phyloP scores from a whole-genome alignment of 2,888 invertebrate genomes.

The Lepeophtheirus nordmannii region DNA sequence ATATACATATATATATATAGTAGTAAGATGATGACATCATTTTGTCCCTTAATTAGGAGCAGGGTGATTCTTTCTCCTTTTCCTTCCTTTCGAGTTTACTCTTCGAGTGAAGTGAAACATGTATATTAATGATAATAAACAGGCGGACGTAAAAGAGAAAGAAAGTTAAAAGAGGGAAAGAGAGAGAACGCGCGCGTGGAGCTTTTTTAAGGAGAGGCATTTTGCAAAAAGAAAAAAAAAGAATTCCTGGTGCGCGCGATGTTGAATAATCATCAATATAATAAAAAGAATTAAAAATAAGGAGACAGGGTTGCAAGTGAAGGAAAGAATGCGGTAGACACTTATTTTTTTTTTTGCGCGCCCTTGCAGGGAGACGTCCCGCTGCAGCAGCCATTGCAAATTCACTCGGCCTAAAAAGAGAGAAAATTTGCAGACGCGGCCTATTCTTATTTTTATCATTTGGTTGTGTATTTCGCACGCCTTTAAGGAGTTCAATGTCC shows the following conservation, averaged over 20 bases:
- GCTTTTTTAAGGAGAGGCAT: conserved; percentile 4
- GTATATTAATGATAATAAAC: too few species aligned
- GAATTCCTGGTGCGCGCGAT: background rate
- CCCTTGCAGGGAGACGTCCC: conserved; percentile 2
- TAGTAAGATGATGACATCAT: too few species aligned
- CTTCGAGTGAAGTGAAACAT: too few species aligned
- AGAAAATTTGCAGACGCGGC: conserved; percentile 4
- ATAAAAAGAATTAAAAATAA: background rate
- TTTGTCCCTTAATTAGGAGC: too few species aligned
- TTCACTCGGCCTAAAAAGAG: conserved; percentile 2
- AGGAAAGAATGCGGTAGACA: conserved; percentile 5
- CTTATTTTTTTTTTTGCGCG: background rate
- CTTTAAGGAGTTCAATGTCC: background rate
- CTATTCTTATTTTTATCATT: background rate
- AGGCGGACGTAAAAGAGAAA: too few species aligned
- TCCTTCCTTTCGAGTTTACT: too few species aligned
- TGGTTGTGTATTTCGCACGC: background rate
- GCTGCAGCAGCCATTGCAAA: conserved; percentile 9
- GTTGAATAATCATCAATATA: background rate
- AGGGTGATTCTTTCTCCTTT: too few species aligned
- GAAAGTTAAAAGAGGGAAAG: too few species aligned
- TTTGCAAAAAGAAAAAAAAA: background rate
- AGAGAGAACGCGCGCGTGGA: too few species aligned
- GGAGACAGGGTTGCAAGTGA: background rate
- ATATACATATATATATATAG: too few species aligned